Evolutionary conservation across 2,888 invertebrate species (phyloP), one percentile per base, ranked within the genome.

Genomic region (Augiades crinisus): DNA sequence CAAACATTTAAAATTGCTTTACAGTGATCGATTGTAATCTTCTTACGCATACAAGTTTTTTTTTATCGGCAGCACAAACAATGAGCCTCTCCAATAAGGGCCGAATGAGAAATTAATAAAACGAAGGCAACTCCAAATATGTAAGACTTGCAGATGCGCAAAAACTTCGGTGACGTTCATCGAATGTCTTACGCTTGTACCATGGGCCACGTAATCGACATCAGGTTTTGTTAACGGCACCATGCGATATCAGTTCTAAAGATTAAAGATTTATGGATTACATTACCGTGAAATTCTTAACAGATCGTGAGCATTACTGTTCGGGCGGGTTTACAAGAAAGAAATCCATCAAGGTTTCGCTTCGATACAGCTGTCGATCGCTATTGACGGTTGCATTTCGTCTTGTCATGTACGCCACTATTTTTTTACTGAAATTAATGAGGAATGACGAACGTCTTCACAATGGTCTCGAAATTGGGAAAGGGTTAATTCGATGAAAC

Each of bases 81-180:
- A 56, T 43, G 46, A 51, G 50, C 17, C 22, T 47, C 24, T 34
- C 54, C 30, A 53, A 53, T 47, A 58, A 50, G 50, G 50, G 50
- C 36, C 49, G 56, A 58, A 49, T 57, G 37, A 55, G 55, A 53
- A 58, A 64, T 62, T 61, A 62, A 64, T 60, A 60, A 62, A 58
- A 52, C 47, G 65, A 65, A 65, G 63, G 65, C 60, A 53, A 59
- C 47, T 40, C 63, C 61, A 54, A 60, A 59, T 62, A 60, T 55
- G 61, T 62, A 53, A 38, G 53, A 53, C 53, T 45, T 43, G 50
- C 36, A 50, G 50, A 50, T 50, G 43, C 36, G 49, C 49, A 50
- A 50, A 50, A 50, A 50, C 34, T 34, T 50, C 41, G 21, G 49
- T 50, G 49, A 43, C 49, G 49, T 27, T 43, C 49, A 40, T 34